Evolutionary conservation across 2,888 invertebrate species (phyloP).

Genomic region (Pecten maximus): DNA sequence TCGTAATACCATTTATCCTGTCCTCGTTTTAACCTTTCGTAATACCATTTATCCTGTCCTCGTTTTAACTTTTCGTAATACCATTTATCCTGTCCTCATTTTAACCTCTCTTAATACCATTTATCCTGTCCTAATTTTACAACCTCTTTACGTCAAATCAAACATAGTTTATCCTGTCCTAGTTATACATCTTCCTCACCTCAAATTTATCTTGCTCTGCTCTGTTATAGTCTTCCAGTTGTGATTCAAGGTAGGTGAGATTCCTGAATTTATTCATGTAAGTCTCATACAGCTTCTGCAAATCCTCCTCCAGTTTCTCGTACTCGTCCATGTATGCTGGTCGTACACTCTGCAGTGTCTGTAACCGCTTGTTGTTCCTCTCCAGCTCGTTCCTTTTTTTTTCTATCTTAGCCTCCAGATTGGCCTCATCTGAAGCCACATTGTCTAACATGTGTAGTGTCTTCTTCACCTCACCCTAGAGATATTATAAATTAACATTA

Average conservation of each 20-base stretch:
- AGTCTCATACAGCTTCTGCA: slow-evolving; percentile 92
- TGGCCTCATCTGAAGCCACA: slow-evolving; percentile 93
- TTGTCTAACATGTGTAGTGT: slow-evolving; percentile 89
- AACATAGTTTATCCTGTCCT: neutral
- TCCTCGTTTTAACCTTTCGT: too few species aligned
- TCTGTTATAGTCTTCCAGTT: slow-evolving; percentile 91
- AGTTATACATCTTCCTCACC: slow-evolving; percentile 81
- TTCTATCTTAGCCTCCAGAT: slow-evolving; percentile 95
- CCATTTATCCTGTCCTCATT: neutral
- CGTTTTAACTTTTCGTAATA: too few species aligned
- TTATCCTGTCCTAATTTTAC: neutral
- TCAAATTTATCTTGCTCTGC: slow-evolving; percentile 90
- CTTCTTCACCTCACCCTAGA: slow-evolving; percentile 87
- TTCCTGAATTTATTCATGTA: slow-evolving; percentile 95
- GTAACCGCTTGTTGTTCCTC: slow-evolving; percentile 94
- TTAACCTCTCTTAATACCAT: neutral
- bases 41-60: too few species aligned
- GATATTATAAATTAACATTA: neutral
- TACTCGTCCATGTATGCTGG: slow-evolving; percentile 99
- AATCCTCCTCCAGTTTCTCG: slow-evolving; percentile 92
- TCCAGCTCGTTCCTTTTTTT: slow-evolving; percentile 94
- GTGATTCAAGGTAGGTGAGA: slow-evolving; percentile 93
- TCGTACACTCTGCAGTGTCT: slow-evolving; percentile 96
- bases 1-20: too few species aligned
- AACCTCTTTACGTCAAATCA: neutral